A percentile compares a stretch with the other conserved stretches of the same genome.
Evolutionary conservation across 2,888 invertebrate species (phyloP).

Genomic region (Apodemia hepburni): DNA sequence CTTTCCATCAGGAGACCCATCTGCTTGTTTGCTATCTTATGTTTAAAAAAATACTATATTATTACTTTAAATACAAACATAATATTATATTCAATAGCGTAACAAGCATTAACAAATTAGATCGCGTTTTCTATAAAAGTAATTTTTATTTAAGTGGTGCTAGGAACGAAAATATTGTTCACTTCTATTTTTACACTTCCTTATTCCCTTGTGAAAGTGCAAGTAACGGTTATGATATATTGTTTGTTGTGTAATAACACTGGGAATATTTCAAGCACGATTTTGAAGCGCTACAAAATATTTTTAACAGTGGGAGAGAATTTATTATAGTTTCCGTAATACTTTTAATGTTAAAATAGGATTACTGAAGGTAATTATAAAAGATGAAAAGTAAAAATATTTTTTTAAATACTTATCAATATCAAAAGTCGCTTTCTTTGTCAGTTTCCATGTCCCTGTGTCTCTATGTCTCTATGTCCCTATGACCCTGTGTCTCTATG

Average conservation of each 20-base stretch:
- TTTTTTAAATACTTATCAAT: too few relatives aligned
- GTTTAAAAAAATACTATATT: too few relatives aligned
- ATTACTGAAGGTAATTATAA: not conserved
- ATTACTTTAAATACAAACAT: not conserved
- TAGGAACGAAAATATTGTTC: conserved; percentile 6
- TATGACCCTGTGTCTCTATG: too few relatives aligned
- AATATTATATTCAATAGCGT: not conserved
- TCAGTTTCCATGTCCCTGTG: too few relatives aligned
- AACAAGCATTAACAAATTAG: conserved; percentile 1
- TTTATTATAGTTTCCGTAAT: not conserved
- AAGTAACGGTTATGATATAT: conserved; percentile 24
- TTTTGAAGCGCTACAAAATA: conserved; percentile 10
- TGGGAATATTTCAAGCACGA: conserved; percentile 7
- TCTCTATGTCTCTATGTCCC: too few relatives aligned
- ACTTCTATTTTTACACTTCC: conserved; percentile 11
- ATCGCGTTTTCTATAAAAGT: not conserved
- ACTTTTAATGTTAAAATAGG: not conserved
- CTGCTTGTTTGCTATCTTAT: too few relatives aligned
- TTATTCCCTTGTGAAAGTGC: conserved; percentile 20
- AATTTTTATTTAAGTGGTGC: not conserved
- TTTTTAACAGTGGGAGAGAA: not conserved
- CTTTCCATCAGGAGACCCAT: too few relatives aligned
- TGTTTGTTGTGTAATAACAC: conserved; percentile 19
- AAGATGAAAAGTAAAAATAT: too few relatives aligned
- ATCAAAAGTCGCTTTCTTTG: too few relatives aligned